Evolutionary conservation across 2,113 vertebrate genomes (phyloP).

Genomic region (Etheostoma spectabile): DNA sequence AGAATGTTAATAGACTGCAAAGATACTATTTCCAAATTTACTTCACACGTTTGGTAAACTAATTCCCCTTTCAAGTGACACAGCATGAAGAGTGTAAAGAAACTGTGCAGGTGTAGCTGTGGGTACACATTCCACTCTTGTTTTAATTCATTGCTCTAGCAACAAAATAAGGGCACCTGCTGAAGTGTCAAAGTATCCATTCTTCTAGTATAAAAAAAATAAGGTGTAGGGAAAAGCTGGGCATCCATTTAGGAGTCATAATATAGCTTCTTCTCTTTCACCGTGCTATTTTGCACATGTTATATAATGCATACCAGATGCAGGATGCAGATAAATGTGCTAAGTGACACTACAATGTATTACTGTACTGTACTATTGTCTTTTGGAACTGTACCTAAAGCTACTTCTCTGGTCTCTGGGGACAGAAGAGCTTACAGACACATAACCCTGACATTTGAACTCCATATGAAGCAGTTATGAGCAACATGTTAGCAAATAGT

Average conservation of each 20-base stretch:
- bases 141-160: constrained; percentile 44
- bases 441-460: background rate
- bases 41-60: constrained; percentile 2
- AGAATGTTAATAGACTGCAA: background rate
- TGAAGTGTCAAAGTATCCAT: constrained; percentile 9
- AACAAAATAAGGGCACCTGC: constrained; percentile 42
- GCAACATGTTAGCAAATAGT: background rate
- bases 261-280: background rate
- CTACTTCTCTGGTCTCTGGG: background rate
- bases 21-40: background rate
- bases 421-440: background rate
- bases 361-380: background rate
- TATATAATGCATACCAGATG: background rate
- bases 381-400: background rate
- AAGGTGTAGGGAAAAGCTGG: no score
- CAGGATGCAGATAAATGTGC: background rate
- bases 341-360: no score
- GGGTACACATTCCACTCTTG: background rate
- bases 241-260: background rate
- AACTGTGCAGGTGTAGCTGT: constrained; percentile 19
- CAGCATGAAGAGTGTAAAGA: background rate
- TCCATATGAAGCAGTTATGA: background rate
- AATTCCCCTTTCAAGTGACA: constrained; percentile 9
- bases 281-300: background rate
- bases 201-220: constrained; percentile 6